Evolutionary conservation across 2,113 vertebrate genomes (phyloP).

Genomic region (Oxygymnocypris stewartii): DNA sequence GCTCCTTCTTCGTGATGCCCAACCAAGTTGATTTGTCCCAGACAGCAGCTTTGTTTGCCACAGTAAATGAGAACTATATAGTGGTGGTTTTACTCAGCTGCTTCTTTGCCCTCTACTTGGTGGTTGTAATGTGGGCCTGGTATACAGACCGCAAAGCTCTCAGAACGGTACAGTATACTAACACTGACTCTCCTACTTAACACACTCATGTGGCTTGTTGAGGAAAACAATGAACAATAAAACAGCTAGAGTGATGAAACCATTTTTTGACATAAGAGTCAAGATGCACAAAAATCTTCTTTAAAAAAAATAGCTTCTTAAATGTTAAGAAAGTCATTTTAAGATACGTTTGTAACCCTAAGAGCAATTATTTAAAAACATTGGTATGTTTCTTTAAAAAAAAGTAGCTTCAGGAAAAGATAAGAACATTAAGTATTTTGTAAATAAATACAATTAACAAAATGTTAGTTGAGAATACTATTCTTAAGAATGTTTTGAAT

Average conservation of each 20-base stretch:
- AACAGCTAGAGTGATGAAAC: background rate
- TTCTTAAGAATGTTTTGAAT: background rate
- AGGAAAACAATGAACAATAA: background rate
- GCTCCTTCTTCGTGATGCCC: conserved; percentile 80
- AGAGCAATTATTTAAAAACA: background rate
- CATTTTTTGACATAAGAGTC: background rate
- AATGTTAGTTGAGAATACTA: background rate
- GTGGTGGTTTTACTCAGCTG: conserved; percentile 75
- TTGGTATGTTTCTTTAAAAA: background rate
- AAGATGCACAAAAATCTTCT: too few species aligned
- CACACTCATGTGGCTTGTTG: background rate
- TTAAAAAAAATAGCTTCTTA: too few species aligned
- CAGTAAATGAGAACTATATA: conserved; percentile 75
- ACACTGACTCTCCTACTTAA: background rate
- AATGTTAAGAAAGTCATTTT: too few species aligned
- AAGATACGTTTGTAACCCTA: too few species aligned
- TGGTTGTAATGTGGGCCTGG: conserved; percentile 76
- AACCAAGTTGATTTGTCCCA: conserved; percentile 74
- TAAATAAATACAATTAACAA: background rate
- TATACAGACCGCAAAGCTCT: conserved; percentile 75
- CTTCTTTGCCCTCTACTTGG: conserved; percentile 76
- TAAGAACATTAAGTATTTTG: background rate
- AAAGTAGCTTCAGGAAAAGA: background rate
- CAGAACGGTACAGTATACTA: conserved; percentile 71
- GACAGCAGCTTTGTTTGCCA: conserved; percentile 72